Conservation (phyloP, 2,797 vertebrate species). For the Emydoidea blandingii region DNA sequence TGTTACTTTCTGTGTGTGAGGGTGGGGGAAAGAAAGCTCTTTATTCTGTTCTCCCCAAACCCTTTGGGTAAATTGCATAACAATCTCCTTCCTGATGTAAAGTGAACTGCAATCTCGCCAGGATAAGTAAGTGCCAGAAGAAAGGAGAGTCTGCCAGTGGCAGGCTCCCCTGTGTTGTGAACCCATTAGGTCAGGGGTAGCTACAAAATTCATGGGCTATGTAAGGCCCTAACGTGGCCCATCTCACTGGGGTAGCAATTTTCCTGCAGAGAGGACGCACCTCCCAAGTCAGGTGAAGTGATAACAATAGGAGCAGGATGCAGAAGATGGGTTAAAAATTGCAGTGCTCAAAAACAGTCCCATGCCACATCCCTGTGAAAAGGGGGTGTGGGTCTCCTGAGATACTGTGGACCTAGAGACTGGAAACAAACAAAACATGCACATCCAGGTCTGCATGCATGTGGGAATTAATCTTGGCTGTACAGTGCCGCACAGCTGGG, state of each 20-base stretch:
- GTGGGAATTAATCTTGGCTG: accelerated
- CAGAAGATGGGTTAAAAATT: background rate
- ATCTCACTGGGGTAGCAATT: background rate
- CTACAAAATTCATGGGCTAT: background rate
- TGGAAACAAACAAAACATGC: background rate
- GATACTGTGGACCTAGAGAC: background rate
- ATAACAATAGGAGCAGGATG: background rate
- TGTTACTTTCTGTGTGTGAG: background rate
- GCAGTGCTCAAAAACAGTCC: background rate
- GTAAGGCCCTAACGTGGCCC: background rate
- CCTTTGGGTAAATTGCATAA: background rate
- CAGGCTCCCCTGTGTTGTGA: background rate
- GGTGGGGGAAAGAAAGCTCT: accelerated
- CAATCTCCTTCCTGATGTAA: background rate
- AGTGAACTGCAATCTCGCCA: accelerated
- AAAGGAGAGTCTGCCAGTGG: background rate
- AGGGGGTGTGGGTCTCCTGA: background rate
- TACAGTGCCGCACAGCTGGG: background rate
- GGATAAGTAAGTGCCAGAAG: background rate
- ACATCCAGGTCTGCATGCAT: accelerated
- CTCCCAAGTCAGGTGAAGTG: background rate
- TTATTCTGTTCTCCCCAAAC: accelerated
- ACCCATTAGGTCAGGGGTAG: no score
- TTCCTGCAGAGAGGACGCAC: background rate
- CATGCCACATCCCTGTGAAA: background rate